Evolutionary conservation across 2,888 invertebrate genomes (phyloP), one percentile per base, ranked within the genome.

Genomic region (Saturnia japonica): DNA sequence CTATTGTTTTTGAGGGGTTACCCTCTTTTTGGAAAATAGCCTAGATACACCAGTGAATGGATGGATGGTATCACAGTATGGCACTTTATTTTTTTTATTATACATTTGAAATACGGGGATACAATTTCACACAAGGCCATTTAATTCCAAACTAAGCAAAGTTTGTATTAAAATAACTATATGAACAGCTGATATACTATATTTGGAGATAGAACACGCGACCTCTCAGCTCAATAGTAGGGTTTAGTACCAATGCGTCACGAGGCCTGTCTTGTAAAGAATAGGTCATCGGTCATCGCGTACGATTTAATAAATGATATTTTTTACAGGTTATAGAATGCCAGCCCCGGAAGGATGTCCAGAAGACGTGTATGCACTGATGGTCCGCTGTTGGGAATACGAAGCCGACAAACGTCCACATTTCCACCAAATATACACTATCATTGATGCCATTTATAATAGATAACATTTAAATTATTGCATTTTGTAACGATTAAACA

Each of bases 361-460:
- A 0, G 97, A 97, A 68, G 97, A 97, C 86, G 97, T 98, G 88
- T 98, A 99, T 90, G 95, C 96, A 72, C 93, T 99, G 73, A 99
- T 99, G 98, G 91, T 97, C 72, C 95, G 97, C 73, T 99, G 99
- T 87, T 99, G 99, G 99, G 97, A 98, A 83, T 98, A 98, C 85
- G 97, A 98, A 83, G 96, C 98, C 4, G 98, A 98, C 76, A 96
- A 97, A 82, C 95, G 99, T 79, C 99, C 98, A 57, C 98, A 98
- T 89, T 99, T 99, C 91, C 96, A 97, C 88, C 97, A 98, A 91
- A 97, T 99, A 80, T 96, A 95, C 86, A 96, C 96, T 45, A 95
- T 96, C 75, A 96, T 97, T 25, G 97, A 97, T 85, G 96, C 95
- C 78, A 93, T 96, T 64, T 94, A 91, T 82, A 92, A 92, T 77